These are phyloP conservation scores for Stichopus horrens DNA, from an alignment of 53 echinoderm and acorn worm genomes.

Conservation along the genomic window DNA sequence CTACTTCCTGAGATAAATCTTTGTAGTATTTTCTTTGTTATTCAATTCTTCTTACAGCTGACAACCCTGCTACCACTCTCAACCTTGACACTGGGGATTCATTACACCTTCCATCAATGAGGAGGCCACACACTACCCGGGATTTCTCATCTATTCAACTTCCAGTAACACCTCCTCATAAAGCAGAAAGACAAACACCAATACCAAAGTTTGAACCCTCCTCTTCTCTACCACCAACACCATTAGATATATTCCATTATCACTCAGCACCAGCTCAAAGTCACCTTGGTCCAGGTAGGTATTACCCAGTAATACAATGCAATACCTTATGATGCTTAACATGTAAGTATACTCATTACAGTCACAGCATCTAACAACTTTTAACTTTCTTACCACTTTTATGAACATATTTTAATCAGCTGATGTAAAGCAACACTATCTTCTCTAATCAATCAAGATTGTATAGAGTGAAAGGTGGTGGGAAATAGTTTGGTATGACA, in stretches of 20 bases:
- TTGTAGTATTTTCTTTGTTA: too few relatives aligned
- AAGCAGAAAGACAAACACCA: conserved; percentile 57
- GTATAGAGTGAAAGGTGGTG: too few relatives aligned
- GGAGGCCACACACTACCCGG: conserved; percentile 20
- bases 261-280: conserved; percentile 92
- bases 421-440: too few relatives aligned
- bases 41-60: conserved; percentile 55
- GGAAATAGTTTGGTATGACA: too few relatives aligned
- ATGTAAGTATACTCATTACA: background rate
- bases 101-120: conserved; percentile 60
- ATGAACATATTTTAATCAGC: too few relatives aligned
- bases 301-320: background rate
- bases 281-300: conserved; percentile 85
- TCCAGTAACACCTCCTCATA: conserved; percentile 69
- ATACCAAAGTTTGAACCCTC: conserved; percentile 77
- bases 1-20: too few relatives aligned
- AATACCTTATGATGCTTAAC: background rate
- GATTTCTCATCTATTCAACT: conserved; percentile 50
- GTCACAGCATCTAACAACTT: too few relatives aligned
- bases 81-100: conserved; percentile 72
- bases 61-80: conserved; percentile 85
- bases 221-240: conserved; percentile 78
- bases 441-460: too few relatives aligned
- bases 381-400: too few relatives aligned
- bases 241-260: conserved; percentile 94